Evolutionary conservation across 2,888 invertebrate genomes (phyloP).

Genomic region (Lypha dubia): DNA sequence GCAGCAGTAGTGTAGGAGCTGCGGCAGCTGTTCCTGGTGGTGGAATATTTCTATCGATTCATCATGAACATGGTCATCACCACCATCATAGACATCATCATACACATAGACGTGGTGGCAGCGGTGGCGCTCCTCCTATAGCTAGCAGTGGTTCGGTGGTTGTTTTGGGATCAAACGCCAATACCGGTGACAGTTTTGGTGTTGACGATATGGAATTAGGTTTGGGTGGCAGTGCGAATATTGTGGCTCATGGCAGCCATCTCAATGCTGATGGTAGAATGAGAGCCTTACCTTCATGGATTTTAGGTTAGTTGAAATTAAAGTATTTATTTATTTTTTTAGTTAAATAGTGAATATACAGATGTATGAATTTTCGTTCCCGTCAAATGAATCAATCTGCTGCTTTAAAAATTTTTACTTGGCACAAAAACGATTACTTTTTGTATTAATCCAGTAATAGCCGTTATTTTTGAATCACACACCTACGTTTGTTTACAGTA

Average conservation of each 20-base stretch:
- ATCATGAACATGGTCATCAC: conserved; percentile 77
- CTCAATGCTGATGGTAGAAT: conserved; percentile 73
- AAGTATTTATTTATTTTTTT: too few relatives aligned
- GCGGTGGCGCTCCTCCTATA: conserved; percentile 75
- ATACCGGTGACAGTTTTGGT: conserved; percentile 71
- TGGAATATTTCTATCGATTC: conserved; percentile 79
- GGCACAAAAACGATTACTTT: too few relatives aligned
- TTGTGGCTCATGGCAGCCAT: conserved; percentile 73
- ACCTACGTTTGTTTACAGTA: too few relatives aligned
- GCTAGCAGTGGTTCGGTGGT: conserved; percentile 72
- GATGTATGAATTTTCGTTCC: too few relatives aligned
- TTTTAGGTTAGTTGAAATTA: conserved; percentile 76
- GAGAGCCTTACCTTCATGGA: conserved; percentile 79
- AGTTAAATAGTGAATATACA: too few relatives aligned
- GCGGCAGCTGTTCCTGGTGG: conserved; percentile 45
- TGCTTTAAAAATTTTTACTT: too few relatives aligned
- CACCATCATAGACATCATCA: conserved; percentile 75
- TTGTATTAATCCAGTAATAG: too few relatives aligned
- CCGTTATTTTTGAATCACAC: too few relatives aligned
- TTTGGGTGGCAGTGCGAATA: conserved; percentile 75
- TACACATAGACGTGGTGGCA: conserved; percentile 70
- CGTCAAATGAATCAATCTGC: too few relatives aligned
- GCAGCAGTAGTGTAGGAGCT: conserved; percentile 44
- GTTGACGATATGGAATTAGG: conserved; percentile 79
- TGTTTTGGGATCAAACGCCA: conserved; percentile 58